Evolutionary conservation across 1,140 invertebrate genomes (phyloP).

Genomic region (Gonatopus flavifemur): DNA sequence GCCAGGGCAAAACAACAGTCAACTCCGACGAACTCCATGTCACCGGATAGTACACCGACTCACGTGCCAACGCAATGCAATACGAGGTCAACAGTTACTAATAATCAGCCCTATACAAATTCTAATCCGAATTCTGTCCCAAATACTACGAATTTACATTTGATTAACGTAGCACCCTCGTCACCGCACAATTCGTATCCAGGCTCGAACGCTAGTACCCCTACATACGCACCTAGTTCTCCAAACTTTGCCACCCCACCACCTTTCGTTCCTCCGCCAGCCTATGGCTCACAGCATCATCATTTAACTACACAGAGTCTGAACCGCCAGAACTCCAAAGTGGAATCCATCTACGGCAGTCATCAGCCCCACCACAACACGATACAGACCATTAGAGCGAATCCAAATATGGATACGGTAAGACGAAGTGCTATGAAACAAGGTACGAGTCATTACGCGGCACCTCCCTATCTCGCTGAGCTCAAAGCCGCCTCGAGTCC

Average conservation of each 20-base stretch:
- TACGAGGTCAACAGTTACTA: constrained; percentile 12
- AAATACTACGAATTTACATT: constrained; percentile 20
- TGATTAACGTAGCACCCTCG: too few relatives aligned
- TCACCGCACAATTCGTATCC: constrained; percentile 44
- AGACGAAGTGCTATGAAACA: constrained; percentile 54
- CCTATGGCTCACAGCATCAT: constrained; percentile 44
- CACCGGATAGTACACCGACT: constrained; percentile 49
- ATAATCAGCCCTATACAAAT: constrained; percentile 17
- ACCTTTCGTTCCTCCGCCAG: constrained; percentile 55
- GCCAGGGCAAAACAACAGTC: constrained; percentile 50
- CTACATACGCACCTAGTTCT: constrained; percentile 37
- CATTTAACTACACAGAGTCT: constrained; percentile 22
- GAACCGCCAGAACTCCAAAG: constrained; percentile 39
- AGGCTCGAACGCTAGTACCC: constrained; percentile 40
- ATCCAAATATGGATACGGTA: constrained; percentile 51
- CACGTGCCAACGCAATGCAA: constrained; percentile 32
- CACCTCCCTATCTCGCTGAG: constrained; percentile 51
- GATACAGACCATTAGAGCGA: constrained; percentile 40
- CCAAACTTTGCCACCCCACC: constrained; percentile 47
- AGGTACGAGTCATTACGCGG: constrained; percentile 41
- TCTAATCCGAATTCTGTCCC: constrained; percentile 6
- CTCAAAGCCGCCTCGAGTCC: constrained; percentile 55
- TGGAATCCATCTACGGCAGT: constrained; percentile 33
- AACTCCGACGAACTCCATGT: constrained; percentile 47
- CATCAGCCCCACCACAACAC: constrained; percentile 22